phyloP scores from a whole-genome alignment of 2,888 invertebrate species.

The Seira sanloemensis region DNA sequence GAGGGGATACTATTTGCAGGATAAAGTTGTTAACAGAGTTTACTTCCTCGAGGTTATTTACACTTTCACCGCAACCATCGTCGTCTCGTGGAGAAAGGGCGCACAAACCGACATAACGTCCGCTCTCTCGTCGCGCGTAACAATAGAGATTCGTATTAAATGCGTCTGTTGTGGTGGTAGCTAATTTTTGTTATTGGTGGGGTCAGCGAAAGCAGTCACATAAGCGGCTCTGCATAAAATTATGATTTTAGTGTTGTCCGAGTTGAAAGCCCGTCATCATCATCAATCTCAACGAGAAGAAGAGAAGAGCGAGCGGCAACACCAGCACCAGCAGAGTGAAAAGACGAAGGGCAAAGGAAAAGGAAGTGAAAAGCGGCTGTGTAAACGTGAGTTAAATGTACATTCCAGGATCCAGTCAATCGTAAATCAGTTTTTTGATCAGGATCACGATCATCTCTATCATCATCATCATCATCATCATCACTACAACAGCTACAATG shows the following conservation, averaged over 20 bases:
- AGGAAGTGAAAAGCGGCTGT: conserved; percentile 32
- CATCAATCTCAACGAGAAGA: background rate
- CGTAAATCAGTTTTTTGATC: conserved; percentile 33
- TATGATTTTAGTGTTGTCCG: conserved; percentile 41
- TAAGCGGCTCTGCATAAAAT: conserved; percentile 24
- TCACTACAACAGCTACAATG: no score
- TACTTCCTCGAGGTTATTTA: conserved; percentile 38
- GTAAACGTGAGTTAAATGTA: conserved; percentile 22
- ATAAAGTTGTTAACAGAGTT: conserved; percentile 8
- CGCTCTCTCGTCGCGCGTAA: background rate
- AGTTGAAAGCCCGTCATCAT: conserved; percentile 17
- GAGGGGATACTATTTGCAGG: background rate
- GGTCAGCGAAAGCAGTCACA: background rate
- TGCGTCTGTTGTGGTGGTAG: background rate
- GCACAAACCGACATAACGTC: background rate
- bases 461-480: background rate
- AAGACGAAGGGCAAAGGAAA: conserved; percentile 12
- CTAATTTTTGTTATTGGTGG: conserved; percentile 7
- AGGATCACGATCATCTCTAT: conserved; percentile 7
- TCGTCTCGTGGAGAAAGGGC: background rate
- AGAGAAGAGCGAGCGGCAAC: background rate
- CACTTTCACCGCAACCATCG: conserved; percentile 14
- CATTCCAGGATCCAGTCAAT: conserved; percentile 12
- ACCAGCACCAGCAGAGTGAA: conserved; percentile 4
- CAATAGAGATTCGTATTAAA: background rate